Conservation (phyloP, 2,888 invertebrate species). For the Erebia epiphron region DNA sequence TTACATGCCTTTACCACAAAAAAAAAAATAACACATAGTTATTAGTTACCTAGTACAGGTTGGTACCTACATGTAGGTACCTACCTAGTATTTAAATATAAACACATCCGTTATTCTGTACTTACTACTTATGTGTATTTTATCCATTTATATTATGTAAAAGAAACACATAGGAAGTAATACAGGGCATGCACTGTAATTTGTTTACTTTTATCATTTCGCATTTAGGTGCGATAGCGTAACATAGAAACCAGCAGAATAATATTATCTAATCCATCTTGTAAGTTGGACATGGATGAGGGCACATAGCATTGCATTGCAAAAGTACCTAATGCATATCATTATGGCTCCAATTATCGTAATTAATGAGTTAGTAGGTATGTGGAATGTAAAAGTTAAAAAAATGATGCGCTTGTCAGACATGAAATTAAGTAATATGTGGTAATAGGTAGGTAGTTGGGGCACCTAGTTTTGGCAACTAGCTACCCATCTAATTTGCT, state of each 20-base stretch:
- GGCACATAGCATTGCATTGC: slow-evolving; percentile 41
- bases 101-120: too few relatives aligned
- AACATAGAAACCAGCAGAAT: slow-evolving; percentile 49
- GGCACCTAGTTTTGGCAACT: slow-evolving; percentile 13
- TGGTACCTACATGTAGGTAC: too few relatives aligned
- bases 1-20: too few relatives aligned
- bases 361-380: slow-evolving; percentile 20
- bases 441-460: not conserved
- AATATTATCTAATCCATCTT: slow-evolving; percentile 61
- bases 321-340: slow-evolving; percentile 28
- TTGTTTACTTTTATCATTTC: slow-evolving; percentile 51
- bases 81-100: too few relatives aligned
- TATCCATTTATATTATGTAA: slow-evolving; percentile 21
- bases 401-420: slow-evolving; percentile 1
- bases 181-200: slow-evolving; percentile 49
- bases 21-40: too few relatives aligned
- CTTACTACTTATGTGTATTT: too few relatives aligned
- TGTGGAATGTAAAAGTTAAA: slow-evolving; percentile 20
- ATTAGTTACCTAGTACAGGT: too few relatives aligned
- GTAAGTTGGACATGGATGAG: slow-evolving; percentile 56
- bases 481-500: not conserved
- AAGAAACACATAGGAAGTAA: slow-evolving; percentile 41
- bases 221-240: slow-evolving; percentile 60
- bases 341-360: slow-evolving; percentile 36
- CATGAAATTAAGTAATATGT: slow-evolving; percentile 13